Percentiles rank a stretch among this genome's conserved stretches.
Evolutionary conservation across 2,113 vertebrate species (phyloP).

Genomic region (Pipra filicauda): DNA sequence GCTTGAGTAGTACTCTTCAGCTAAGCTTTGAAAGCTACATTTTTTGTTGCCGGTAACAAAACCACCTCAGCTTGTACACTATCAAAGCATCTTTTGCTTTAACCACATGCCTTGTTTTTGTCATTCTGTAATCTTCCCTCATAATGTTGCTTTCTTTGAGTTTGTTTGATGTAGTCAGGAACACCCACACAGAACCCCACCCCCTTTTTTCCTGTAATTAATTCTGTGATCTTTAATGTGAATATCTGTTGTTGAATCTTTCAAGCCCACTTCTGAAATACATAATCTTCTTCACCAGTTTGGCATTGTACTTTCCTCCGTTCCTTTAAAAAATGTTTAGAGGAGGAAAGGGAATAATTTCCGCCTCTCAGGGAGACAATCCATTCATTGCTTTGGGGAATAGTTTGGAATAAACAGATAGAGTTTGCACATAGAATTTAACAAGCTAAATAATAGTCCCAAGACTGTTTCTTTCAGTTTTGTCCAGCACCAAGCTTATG

Average conservation of each 20-base stretch:
- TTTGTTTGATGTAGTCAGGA: neutral
- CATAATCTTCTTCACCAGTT: neutral
- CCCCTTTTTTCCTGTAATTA: neutral
- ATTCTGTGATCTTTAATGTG: neutral
- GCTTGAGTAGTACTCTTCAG: neutral
- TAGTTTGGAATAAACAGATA: slow-evolving; percentile 4
- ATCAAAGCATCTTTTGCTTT: slow-evolving; percentile 16
- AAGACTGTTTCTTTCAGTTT: slow-evolving; percentile 26
- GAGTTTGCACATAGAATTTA: neutral
- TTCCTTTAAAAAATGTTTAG: neutral
- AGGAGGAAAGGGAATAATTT: neutral
- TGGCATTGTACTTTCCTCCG: neutral
- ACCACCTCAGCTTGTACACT: neutral
- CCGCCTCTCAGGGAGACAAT: neutral
- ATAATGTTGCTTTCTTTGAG: slow-evolving; percentile 2
- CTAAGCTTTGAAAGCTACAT: neutral
- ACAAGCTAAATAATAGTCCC: neutral
- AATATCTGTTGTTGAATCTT: slow-evolving; percentile 8
- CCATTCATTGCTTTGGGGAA: neutral
- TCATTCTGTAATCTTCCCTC: neutral
- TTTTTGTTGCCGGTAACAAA: neutral
- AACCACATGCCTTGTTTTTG: slow-evolving; percentile 9
- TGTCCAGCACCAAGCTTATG: neutral
- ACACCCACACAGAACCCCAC: neutral
- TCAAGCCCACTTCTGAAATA: neutral